Evolutionary conservation across 2,113 vertebrate genomes (phyloP).

Genomic region (Callorhinus ursinus): DNA sequence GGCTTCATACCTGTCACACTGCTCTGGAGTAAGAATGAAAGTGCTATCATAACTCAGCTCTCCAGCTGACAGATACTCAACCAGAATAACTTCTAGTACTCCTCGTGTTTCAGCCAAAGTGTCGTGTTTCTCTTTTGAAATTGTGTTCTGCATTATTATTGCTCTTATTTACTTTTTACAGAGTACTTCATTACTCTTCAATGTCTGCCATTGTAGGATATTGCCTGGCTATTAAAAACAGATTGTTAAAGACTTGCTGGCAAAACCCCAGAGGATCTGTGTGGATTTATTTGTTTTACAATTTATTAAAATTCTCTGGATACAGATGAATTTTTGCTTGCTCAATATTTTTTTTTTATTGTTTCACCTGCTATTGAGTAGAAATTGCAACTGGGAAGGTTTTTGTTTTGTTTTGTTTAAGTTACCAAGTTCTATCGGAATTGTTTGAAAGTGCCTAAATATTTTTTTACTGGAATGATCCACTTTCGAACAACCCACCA

Average conservation of each 20-base stretch:
- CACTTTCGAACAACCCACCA: conserved; percentile 26
- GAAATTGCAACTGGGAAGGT: conserved; percentile 66
- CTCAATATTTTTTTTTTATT: conserved; percentile 75
- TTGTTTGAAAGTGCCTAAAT: conserved; percentile 64
- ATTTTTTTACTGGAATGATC: conserved; percentile 74
- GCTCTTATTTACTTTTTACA: conserved; percentile 41
- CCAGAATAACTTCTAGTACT: background rate
- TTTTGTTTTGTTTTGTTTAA: conserved; percentile 44
- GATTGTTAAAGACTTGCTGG: conserved; percentile 67
- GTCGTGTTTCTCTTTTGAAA: conserved; percentile 75
- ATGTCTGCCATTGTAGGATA: background rate
- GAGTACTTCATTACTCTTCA: conserved; percentile 63
- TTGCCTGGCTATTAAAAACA: conserved; percentile 81
- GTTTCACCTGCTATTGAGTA: conserved; percentile 83
- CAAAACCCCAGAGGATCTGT: conserved; percentile 67
- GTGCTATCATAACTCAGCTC: background rate
- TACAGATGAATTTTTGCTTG: conserved; percentile 76
- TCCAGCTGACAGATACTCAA: background rate
- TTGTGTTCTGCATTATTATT: conserved; percentile 26
- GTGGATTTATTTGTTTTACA: conserved; percentile 81
- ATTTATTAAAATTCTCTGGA: conserved; percentile 81
- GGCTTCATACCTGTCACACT: background rate
- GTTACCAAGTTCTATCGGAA: conserved; percentile 69
- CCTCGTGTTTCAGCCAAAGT: conserved; percentile 65
- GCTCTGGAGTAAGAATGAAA: background rate